Conservation (phyloP, 2,113 vertebrate genomes). For the Gymnocephalus cernua region DNA sequence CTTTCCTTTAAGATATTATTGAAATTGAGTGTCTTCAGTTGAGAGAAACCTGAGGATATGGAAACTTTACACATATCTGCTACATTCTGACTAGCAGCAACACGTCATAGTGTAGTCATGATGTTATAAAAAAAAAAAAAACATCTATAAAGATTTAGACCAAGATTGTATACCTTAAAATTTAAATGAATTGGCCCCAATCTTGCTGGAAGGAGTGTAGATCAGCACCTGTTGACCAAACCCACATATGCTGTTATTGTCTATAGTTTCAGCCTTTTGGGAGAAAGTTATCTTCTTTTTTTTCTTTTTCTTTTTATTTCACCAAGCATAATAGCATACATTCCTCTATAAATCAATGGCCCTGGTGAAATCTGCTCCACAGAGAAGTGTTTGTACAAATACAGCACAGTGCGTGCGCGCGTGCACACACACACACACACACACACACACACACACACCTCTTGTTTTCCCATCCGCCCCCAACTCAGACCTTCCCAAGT, state of each 20-base stretch:
- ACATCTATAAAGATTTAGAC: background rate
- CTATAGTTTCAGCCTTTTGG: background rate
- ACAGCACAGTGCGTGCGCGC: background rate
- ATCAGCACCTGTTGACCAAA: background rate
- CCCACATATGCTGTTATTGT: background rate
- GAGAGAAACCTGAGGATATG: slow-evolving; percentile 36
- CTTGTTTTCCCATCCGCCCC: slow-evolving; percentile 34
- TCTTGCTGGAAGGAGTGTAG: background rate
- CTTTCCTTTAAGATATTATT: background rate
- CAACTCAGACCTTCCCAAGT: slow-evolving; percentile 36
- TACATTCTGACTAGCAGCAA: slow-evolving; percentile 53
- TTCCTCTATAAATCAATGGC: background rate
- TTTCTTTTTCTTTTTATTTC: background rate
- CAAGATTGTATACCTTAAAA: background rate
- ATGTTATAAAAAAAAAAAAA: background rate
- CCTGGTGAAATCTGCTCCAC: slow-evolving; percentile 9
- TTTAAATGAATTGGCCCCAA: background rate
- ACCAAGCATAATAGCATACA: background rate
- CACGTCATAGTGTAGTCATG: background rate
- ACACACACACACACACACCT: background rate
- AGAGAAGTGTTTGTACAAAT: slow-evolving; percentile 31
- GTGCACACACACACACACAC: background rate
- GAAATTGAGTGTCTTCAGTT: slow-evolving; percentile 4
- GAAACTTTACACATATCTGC: slow-evolving; percentile 59
- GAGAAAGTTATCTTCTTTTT: background rate